phyloP scores from a whole-genome alignment of 1,140 invertebrate species.

The Amphibalanus amphitrite region DNA sequence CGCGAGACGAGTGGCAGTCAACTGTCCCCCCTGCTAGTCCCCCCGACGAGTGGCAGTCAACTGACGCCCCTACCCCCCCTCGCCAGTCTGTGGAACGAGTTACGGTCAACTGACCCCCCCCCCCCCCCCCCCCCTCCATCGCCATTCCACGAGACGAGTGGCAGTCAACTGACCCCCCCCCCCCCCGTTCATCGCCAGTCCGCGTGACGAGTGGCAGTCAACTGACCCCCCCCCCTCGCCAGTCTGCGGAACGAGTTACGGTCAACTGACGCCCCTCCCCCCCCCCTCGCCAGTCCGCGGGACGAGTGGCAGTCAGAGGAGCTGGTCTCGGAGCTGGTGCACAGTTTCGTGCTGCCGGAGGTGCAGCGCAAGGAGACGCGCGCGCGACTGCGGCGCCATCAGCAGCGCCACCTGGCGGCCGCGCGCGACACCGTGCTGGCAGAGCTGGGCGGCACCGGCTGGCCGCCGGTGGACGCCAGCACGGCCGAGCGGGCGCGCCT shows the following conservation, averaged over 20 bases:
- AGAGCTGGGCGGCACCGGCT: not conserved
- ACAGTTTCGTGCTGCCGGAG: constrained; percentile 43
- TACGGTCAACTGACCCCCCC: too few relatives aligned
- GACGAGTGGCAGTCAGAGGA: constrained; percentile 34
- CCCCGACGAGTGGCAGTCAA: too few relatives aligned
- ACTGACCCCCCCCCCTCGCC: not conserved
- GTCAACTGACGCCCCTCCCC: constrained; percentile 24
- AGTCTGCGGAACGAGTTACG: constrained; percentile 23
- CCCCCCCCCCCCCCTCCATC: too few relatives aligned
- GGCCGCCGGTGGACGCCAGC: not conserved
- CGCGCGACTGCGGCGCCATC: not conserved
- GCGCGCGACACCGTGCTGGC: not conserved
- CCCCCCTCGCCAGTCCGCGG: constrained; percentile 13
- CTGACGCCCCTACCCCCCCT: too few relatives aligned
- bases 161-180: too few relatives aligned
- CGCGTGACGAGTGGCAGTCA: not conserved
- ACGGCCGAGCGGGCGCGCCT: not conserved
- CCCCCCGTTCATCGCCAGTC: too few relatives aligned
- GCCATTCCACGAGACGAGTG: too few relatives aligned
- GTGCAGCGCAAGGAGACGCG: constrained; percentile 21
- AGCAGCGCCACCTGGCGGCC: not conserved
- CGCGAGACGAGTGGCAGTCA: too few relatives aligned
- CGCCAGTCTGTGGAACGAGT: too few relatives aligned
- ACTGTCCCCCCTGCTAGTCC: too few relatives aligned
- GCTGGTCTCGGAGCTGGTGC: constrained; percentile 39